Conservation (phyloP, 2,113 vertebrate species). For the Oenanthe melanoleuca region DNA sequence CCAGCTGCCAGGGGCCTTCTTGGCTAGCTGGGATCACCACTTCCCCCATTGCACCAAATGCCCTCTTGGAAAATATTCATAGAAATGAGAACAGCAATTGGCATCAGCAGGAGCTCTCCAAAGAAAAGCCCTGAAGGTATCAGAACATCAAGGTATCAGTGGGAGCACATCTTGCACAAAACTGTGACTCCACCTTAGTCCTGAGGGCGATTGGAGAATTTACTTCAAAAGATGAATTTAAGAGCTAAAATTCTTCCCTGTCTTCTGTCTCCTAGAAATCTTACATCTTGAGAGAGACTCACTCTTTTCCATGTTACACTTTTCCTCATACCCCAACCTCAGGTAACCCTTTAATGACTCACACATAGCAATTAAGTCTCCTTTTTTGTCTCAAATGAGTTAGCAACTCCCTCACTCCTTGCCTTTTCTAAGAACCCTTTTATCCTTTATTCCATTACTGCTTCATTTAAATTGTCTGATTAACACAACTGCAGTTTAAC, state of each 20-base stretch:
- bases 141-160: not conserved
- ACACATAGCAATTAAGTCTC: conserved; percentile 26
- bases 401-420: conserved; percentile 40
- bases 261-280: not conserved
- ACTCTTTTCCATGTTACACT: not conserved
- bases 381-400: conserved; percentile 43
- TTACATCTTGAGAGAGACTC: not conserved
- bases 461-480: conserved; percentile 32
- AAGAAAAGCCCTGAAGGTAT: not conserved
- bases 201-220: not conserved
- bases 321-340: not conserved
- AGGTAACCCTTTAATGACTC: conserved; percentile 45
- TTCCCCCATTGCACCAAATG: not conserved
- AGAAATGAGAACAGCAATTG: not conserved
- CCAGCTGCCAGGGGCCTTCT: not conserved
- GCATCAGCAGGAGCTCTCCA: not conserved
- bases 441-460: conserved; percentile 14
- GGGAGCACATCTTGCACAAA: not conserved
- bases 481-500: not conserved
- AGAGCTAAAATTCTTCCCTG: not conserved
- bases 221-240: not conserved
- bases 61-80: not conserved
- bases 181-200: not conserved
- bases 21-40: not conserved
- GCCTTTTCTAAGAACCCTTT: conserved; percentile 34